Percentiles rank a stretch among this genome's conserved stretches.
Conservation (phyloP, 2,888 invertebrate genomes). For the Lasioglossum morio region DNA sequence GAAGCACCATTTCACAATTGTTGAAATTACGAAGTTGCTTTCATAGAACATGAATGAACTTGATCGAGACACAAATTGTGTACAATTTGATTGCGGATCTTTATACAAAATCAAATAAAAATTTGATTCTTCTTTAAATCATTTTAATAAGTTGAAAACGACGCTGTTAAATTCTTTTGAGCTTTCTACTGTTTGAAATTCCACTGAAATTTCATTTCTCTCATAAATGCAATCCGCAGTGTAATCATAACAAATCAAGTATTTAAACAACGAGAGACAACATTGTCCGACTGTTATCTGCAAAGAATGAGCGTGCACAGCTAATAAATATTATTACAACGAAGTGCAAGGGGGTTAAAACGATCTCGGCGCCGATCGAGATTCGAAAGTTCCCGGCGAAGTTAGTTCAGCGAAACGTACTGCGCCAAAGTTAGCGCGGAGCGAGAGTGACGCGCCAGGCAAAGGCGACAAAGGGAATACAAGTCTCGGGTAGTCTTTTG, state of each 20-base stretch:
- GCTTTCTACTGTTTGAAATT: background rate
- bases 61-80: background rate
- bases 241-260: background rate
- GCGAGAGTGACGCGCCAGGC: background rate
- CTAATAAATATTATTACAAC: background rate
- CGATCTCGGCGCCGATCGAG: background rate
- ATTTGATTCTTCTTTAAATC: background rate
- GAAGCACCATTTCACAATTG: background rate
- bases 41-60: background rate
- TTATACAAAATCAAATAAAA: background rate
- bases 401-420: background rate
- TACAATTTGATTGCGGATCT: background rate
- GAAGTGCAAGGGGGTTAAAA: background rate
- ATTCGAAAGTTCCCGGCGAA: background rate
- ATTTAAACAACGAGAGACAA: background rate
- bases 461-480: conserved; percentile 3
- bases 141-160: background rate
- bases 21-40: background rate
- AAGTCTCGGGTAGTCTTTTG: conserved; percentile 4
- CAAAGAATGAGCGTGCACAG: background rate
- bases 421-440: background rate
- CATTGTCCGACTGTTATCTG: background rate
- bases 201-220: background rate
- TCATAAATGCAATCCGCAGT: background rate
- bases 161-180: background rate